These are phyloP conservation scores for Turnix velox DNA, from an alignment of 2,113 vertebrate species.

Conservation along the genomic window DNA sequence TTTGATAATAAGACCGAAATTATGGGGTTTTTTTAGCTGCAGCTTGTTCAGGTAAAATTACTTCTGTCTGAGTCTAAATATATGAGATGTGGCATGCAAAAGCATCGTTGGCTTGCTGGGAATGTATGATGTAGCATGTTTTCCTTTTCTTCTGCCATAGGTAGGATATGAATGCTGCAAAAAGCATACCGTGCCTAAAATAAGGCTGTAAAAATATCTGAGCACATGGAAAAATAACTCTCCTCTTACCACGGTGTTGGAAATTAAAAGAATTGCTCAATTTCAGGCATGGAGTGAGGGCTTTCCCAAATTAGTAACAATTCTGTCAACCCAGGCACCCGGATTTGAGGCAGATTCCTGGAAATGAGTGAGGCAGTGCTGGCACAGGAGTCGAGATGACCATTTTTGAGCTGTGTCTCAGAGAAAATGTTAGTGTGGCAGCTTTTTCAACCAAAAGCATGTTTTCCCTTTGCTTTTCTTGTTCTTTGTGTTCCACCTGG, in stretches of 20 bases:
- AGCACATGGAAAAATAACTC: conserved; percentile 44
- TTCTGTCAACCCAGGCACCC: background rate
- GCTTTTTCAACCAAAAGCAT: background rate
- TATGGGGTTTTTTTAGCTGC: background rate
- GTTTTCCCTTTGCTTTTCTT: background rate
- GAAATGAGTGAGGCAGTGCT: conserved; percentile 5
- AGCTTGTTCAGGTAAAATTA: background rate
- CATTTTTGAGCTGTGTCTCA: background rate
- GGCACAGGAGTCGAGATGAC: background rate
- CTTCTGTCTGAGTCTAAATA: background rate
- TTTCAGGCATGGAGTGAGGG: background rate
- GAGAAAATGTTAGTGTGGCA: background rate
- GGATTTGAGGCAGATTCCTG: conserved; percentile 9
- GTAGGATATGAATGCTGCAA: background rate
- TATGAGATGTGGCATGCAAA: background rate
- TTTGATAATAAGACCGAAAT: background rate
- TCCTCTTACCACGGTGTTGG: background rate
- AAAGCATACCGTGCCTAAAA: conserved; percentile 15
- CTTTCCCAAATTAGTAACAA: conserved; percentile 7
- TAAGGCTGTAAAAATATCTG: conserved; percentile 47
- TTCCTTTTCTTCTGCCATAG: conserved; percentile 25
- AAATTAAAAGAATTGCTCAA: background rate
- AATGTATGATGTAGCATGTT: background rate
- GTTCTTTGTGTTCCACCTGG: background rate
- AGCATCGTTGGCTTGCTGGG: background rate